Percentiles rank a stretch among this genome's conserved stretches.
Conservation (phyloP, 2,797 vertebrate genomes). For the Galago senegalensis region DNA sequence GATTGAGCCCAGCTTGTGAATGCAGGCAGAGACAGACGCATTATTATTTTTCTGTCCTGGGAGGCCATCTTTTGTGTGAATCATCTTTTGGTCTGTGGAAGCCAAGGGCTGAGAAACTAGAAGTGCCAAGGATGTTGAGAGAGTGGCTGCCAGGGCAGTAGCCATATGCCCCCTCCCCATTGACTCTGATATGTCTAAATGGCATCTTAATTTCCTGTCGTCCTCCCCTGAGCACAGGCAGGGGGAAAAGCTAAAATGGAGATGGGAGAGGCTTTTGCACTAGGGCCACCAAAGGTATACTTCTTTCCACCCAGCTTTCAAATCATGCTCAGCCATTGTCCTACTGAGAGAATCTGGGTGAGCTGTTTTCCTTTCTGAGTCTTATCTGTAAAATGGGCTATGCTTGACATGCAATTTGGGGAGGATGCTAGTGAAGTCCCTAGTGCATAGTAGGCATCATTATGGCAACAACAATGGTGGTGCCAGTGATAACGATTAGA, state of each 20-base stretch:
- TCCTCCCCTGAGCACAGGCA: background rate
- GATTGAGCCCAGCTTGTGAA: background rate
- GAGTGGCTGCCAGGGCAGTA: background rate
- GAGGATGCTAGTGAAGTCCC: background rate
- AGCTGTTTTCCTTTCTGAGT: background rate
- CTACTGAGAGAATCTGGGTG: background rate
- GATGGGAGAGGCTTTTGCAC: background rate
- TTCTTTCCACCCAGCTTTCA: background rate
- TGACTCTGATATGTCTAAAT: background rate
- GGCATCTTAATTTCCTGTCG: background rate
- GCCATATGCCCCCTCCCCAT: background rate
- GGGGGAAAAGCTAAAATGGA: background rate
- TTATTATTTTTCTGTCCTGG: background rate
- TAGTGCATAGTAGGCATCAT: background rate
- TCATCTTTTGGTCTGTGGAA: background rate
- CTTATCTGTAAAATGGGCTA: constrained; percentile 7
- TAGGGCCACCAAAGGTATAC: background rate
- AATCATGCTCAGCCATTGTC: background rate
- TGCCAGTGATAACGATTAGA: background rate
- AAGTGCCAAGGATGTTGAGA: background rate
- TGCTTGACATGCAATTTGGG: background rate
- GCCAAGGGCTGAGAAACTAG: background rate
- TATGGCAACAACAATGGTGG: background rate
- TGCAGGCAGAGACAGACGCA: background rate
- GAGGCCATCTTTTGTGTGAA: no score